Conservation (phyloP, 2,888 invertebrate species). For the Phania funesta region DNA sequence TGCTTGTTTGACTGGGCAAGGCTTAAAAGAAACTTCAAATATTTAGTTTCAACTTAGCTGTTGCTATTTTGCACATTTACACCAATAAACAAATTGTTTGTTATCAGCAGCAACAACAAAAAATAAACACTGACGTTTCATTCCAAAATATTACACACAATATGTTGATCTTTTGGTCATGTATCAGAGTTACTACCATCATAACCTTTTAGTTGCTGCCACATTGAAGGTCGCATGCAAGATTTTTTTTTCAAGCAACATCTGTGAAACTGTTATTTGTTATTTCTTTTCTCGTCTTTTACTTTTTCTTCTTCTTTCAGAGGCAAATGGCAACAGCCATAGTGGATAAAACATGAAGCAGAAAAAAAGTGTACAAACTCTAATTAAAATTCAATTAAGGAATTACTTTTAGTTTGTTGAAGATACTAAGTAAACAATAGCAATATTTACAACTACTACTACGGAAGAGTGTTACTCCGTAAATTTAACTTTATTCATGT, state of each 20-base stretch:
- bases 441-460: background rate
- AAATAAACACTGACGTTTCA: no score
- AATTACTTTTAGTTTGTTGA: constrained; percentile 68
- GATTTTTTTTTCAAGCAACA: constrained; percentile 55
- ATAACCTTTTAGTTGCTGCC: constrained; percentile 35
- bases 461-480: background rate
- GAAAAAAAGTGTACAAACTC: constrained; percentile 68
- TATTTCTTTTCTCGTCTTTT: constrained; percentile 33
- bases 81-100: constrained; percentile 61
- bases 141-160: no score
- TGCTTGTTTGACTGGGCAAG: constrained; percentile 41
- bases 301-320: constrained; percentile 4
- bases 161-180: no score
- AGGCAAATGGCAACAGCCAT: constrained; percentile 44
- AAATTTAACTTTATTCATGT: constrained; percentile 9
- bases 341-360: constrained; percentile 25
- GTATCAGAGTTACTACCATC: constrained; percentile 7
- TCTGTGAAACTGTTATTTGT: constrained; percentile 63
- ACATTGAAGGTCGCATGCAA: background rate
- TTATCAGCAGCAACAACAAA: constrained; percentile 36
- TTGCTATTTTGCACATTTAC: constrained; percentile 68
- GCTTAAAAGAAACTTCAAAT: constrained; percentile 59
- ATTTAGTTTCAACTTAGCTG: constrained; percentile 67
- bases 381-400: constrained; percentile 72
- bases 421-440: constrained; percentile 56